Percentiles rank a stretch among this genome's conserved stretches.
phyloP scores from a whole-genome alignment of 1,140 invertebrate species.

The Drosophila elegans region DNA sequence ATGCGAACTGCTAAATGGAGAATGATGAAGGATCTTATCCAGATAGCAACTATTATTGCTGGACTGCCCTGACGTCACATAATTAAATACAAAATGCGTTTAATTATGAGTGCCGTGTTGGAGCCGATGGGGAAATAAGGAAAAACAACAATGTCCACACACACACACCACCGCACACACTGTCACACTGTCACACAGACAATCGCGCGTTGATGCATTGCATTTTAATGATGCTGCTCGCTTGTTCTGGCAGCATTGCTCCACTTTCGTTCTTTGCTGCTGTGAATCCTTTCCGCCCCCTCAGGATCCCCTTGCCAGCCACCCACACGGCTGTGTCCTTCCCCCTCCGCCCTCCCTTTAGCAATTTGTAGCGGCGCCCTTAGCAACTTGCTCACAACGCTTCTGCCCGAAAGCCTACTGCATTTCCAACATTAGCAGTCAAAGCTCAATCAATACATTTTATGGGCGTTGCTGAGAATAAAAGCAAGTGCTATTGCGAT shows the following conservation, averaged over 20 bases:
- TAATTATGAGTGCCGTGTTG: constrained; percentile 58
- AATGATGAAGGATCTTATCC: background rate
- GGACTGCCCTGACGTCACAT: constrained; percentile 21
- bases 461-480: too few relatives aligned
- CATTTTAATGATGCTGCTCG: constrained; percentile 45
- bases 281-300: background rate
- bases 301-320: background rate
- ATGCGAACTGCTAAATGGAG: too few relatives aligned
- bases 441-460: too few relatives aligned
- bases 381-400: too few relatives aligned
- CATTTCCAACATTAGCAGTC: too few relatives aligned
- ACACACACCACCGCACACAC: background rate
- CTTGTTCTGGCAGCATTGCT: constrained; percentile 1
- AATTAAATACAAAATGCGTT: constrained; percentile 63
- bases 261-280: constrained; percentile 11
- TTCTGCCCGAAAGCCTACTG: too few relatives aligned
- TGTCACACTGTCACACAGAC: background rate
- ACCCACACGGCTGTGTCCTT: background rate
- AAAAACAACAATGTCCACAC: constrained; percentile 37
- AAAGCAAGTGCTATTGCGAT: too few relatives aligned
- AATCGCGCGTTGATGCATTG: constrained; percentile 48
- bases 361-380: constrained; percentile 22
- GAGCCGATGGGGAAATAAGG: constrained; percentile 41
- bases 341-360: constrained; percentile 18
- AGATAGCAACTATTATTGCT: background rate